Evolutionary conservation across 2,888 invertebrate genomes (phyloP).

Genomic region (Acanthacorydalis orientalis): DNA sequence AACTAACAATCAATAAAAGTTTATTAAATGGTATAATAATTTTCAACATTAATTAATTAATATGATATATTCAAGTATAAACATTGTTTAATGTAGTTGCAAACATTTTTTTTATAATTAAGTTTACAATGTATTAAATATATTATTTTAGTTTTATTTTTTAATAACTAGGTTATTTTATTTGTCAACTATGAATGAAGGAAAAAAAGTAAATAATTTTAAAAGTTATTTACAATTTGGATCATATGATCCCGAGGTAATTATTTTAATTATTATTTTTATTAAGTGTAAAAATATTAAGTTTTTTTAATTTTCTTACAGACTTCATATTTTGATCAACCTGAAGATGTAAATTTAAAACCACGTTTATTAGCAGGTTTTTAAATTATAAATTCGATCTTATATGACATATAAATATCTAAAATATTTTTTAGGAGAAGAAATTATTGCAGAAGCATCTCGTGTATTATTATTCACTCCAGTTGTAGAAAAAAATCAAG

Average conservation of each 20-base stretch:
- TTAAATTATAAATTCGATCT: background rate
- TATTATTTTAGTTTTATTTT: no score
- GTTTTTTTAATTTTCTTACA: conserved; percentile 12
- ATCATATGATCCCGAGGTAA: no score
- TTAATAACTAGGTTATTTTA: no score
- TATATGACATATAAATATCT: background rate
- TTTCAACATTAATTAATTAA: no score
- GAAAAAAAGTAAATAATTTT: conserved; percentile 35
- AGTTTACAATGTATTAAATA: no score
- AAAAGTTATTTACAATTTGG: conserved; percentile 32
- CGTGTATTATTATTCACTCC: conserved; percentile 72
- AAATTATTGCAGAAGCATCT: conserved; percentile 62
- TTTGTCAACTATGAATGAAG: conserved; percentile 29
- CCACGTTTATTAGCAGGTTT: conserved; percentile 2
- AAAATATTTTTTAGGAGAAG: conserved; percentile 45
- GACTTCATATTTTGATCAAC: conserved; percentile 13
- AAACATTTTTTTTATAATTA: no score
- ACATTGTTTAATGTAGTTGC: no score
- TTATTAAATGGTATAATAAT: no score
- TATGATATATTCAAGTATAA: no score
- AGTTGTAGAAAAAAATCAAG: conserved; percentile 60
- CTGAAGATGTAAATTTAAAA: background rate
- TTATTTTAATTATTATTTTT: no score
- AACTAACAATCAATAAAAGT: no score
- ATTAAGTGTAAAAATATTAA: no score